Conservation (phyloP, 2,888 invertebrate genomes). For the Drosophila demipolita region DNA sequence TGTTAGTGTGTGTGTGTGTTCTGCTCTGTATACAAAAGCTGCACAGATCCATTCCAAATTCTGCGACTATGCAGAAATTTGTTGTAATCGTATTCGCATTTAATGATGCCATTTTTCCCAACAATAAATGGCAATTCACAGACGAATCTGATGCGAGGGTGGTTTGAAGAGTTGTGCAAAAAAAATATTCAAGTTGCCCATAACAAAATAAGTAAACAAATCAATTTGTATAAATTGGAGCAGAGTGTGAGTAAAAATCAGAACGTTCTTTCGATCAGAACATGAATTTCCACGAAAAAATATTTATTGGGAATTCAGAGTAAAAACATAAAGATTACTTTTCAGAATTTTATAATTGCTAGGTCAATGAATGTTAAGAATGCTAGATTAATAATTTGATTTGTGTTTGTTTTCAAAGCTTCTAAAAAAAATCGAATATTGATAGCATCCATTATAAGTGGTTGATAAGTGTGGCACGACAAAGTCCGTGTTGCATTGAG, state of each 20-base stretch:
- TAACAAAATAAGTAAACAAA: not conserved
- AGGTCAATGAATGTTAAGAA: too few species aligned
- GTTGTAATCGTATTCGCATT: constrained; percentile 14
- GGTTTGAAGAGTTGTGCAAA: not conserved
- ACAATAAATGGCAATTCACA: constrained; percentile 36
- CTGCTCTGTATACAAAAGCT: constrained; percentile 39
- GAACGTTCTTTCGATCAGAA: not conserved
- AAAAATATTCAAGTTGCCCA: not conserved
- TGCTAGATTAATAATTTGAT: constrained; percentile 2
- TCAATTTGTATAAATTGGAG: not conserved
- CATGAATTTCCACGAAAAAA: not conserved
- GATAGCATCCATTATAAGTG: not conserved
- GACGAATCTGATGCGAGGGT: constrained; percentile 21
- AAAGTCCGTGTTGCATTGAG: constrained; percentile 54
- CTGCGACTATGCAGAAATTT: constrained; percentile 45
- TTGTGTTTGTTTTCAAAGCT: not conserved
- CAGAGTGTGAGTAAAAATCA: not conserved
- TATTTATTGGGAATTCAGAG: not conserved
- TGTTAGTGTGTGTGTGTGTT: constrained; percentile 24
- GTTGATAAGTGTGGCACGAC: constrained; percentile 11
- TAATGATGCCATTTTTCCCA: constrained; percentile 22
- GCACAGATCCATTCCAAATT: constrained; percentile 33
- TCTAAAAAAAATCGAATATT: not conserved
- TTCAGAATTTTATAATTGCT: too few species aligned
- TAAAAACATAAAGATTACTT: not conserved